These are phyloP conservation scores for Ochropacha duplaris DNA, from an alignment of 2,888 invertebrate genomes.

Conservation along the genomic window DNA sequence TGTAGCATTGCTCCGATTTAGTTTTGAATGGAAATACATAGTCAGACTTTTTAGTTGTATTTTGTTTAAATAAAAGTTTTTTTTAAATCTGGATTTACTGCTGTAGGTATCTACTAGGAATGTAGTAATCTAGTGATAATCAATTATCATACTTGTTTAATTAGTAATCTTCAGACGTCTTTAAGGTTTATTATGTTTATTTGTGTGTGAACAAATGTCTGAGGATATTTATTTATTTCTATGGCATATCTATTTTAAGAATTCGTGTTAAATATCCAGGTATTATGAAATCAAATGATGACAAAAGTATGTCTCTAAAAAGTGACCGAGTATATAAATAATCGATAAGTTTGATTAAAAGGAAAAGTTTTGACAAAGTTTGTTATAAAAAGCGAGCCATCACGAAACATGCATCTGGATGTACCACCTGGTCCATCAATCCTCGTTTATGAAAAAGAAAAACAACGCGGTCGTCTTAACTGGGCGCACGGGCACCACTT, in stretches of 20 bases:
- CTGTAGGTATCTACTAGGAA: too few relatives aligned
- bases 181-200: too few relatives aligned
- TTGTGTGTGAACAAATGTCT: too few relatives aligned
- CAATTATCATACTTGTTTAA: too few relatives aligned
- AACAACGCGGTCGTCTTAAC: constrained; percentile 32
- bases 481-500: constrained; percentile 41
- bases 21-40: constrained; percentile 1
- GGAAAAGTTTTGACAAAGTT: constrained; percentile 7
- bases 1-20: constrained; percentile 1
- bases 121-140: too few relatives aligned
- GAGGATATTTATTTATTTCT: too few relatives aligned
- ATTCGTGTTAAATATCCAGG: too few relatives aligned
- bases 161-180: too few relatives aligned
- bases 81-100: too few relatives aligned
- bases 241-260: too few relatives aligned
- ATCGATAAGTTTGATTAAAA: neutral
- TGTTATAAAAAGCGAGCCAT: constrained; percentile 18
- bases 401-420: constrained; percentile 21
- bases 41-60: neutral
- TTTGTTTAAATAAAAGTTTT: neutral
- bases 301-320: neutral
- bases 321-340: neutral
- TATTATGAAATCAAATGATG: too few relatives aligned
- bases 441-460: constrained; percentile 47
- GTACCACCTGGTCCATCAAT: constrained; percentile 46